A percentile compares a stretch with the other conserved stretches of the same genome.
Conservation (phyloP, 2,888 invertebrate species). For the Callimorpha dominula region DNA sequence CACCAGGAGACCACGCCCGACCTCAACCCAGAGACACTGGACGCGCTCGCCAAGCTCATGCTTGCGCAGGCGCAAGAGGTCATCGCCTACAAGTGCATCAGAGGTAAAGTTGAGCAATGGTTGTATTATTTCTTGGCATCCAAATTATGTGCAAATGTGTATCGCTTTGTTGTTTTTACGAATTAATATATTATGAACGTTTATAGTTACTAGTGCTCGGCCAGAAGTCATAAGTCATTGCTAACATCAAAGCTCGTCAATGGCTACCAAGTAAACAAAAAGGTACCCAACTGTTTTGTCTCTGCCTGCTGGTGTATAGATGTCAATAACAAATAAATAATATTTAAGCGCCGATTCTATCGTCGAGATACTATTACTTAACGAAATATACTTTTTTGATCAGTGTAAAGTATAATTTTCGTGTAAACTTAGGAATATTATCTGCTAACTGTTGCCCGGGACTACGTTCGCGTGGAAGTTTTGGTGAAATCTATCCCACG, state of each 20-base stretch:
- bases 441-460: neutral
- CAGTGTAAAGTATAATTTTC: neutral
- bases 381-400: neutral
- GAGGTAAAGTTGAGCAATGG: conserved; percentile 80
- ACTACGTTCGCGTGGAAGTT: no score
- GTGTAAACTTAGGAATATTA: neutral
- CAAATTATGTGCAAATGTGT: neutral
- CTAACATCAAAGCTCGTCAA: no score
- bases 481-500: no score
- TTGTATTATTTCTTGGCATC: neutral
- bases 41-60: conserved; percentile 95
- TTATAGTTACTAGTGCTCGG: no score
- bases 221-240: no score
- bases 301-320: no score
- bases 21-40: conserved; percentile 96
- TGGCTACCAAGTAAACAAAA: no score
- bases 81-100: conserved; percentile 97
- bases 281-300: no score
- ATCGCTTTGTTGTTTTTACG: neutral
- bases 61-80: conserved; percentile 99
- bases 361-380: neutral
- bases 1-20: conserved; percentile 99
- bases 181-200: neutral
- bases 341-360: no score
- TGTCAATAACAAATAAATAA: no score